phyloP scores from a whole-genome alignment of 2,888 invertebrate genomes.

The Agrenia bidenticulata region DNA sequence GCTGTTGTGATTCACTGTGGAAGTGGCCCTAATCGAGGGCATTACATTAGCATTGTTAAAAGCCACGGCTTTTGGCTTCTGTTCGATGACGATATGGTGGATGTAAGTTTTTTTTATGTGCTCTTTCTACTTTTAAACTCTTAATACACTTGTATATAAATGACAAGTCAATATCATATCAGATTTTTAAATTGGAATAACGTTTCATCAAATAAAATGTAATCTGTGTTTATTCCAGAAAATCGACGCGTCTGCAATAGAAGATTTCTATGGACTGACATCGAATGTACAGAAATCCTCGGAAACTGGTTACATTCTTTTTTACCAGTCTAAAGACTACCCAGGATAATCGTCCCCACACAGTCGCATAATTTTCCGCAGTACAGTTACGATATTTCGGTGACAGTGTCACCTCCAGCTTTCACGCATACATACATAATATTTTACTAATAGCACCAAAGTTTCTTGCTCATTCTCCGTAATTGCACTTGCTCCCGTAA shows the following conservation, averaged over 20 bases:
- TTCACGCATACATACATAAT: too few species aligned
- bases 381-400: constrained; percentile 56
- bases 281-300: constrained; percentile 98
- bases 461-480: too few species aligned
- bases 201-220: constrained; percentile 3
- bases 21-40: constrained; percentile 97
- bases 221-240: constrained; percentile 67
- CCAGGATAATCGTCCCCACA: constrained; percentile 56
- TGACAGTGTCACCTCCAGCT: too few species aligned
- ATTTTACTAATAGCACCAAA: too few species aligned
- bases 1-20: constrained; percentile 99
- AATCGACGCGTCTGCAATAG: constrained; percentile 98
- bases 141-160: too few species aligned
- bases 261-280: constrained; percentile 99
- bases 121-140: not conserved
- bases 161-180: too few species aligned
- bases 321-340: constrained; percentile 88
- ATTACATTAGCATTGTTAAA: constrained; percentile 99
- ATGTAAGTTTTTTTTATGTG: constrained; percentile 69
- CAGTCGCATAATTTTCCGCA: constrained; percentile 73
- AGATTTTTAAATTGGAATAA: not conserved
- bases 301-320: constrained; percentile 98
- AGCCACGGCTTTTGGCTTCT: constrained; percentile 99
- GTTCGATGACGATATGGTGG: constrained; percentile 99
- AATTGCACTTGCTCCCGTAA: too few species aligned